Base-by-base conservation (phyloP, 2,888 invertebrate species). In the Yponomeuta plumbellus region DNA sequence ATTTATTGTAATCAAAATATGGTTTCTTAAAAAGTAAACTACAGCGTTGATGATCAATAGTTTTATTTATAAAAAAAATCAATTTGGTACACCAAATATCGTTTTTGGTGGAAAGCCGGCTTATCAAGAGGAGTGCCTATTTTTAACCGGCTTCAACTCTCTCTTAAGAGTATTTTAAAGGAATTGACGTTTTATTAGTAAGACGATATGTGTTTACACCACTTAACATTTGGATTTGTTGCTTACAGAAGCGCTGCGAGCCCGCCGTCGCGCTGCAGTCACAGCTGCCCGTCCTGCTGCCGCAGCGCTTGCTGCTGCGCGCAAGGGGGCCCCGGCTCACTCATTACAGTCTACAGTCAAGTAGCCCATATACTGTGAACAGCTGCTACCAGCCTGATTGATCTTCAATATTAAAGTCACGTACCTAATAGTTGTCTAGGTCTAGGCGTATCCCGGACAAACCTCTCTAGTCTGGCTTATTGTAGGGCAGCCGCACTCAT, bases 321-420 rank as follows among this genome's bases (percentile, higher is more conserved):
- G 73, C 75, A 77, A 66, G 75, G 79, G 39, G 71, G 76, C 66
- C 68, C 69, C 61, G 85, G 87, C 70, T 89, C 91, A 6, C 82
- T 88, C 77, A 84, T 91, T 84, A 91, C 90, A 79, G 88, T 91
- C 77, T 91, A 91, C 90, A 91, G 91, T 91, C 88, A 91, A 91
- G 91, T 91, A 90, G 89, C 90, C 76, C 83, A 89, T 81, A 89
- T 89, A 83, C 87, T 87, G 84, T 89, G 88, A 90, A 11, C 21
- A 61, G 26, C 61, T 61, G 66, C 58, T 34, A 34, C 34, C 34
- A 34, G 34, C 34, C 34, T 10, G 44, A 21, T 17, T 61, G 66
- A 40, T 21, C 58, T 52, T 4, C 44, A 52, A 52, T 17, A 52
- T 52, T 52, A 52, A 61, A 61, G 61, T 61, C 59, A 59, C 59